Conservation (phyloP, 2,888 invertebrate genomes). For the Apamea anceps region DNA sequence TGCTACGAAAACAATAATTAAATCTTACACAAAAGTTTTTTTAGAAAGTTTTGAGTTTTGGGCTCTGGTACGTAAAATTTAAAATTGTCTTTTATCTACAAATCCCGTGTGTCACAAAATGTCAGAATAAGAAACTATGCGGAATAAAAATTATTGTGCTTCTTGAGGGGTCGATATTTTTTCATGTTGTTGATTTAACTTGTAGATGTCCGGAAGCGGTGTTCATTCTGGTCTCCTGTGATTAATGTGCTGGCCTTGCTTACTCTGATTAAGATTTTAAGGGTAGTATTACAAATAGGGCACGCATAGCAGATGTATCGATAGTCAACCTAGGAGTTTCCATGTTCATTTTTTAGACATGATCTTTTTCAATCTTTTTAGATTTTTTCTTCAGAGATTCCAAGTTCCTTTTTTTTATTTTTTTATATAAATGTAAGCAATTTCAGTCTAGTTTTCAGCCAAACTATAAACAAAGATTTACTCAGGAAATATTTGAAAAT, state of each 20-base stretch:
- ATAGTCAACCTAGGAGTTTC: constrained; percentile 20
- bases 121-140: constrained; percentile 65
- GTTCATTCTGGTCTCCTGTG: constrained; percentile 67
- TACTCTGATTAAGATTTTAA: constrained; percentile 66
- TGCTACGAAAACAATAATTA: constrained; percentile 26
- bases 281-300: constrained; percentile 66
- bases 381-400: neutral
- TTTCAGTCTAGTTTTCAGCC: too few relatives aligned
- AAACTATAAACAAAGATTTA: too few relatives aligned
- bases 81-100: neutral
- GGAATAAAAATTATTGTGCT: constrained; percentile 76
- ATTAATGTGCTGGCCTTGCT: constrained; percentile 71
- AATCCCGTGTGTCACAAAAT: constrained; percentile 61
- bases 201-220: constrained; percentile 75
- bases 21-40: neutral
- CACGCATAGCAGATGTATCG: constrained; percentile 56
- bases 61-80: neutral
- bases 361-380: neutral
- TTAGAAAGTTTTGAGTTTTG: neutral
- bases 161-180: constrained; percentile 74
- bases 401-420: neutral
- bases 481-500: too few relatives aligned
- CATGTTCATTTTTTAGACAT: neutral
- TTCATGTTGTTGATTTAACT: constrained; percentile 71
- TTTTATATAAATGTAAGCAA: neutral